These are phyloP conservation scores for Globia sparganii DNA, from an alignment of 2,888 invertebrate genomes.

Conservation along the genomic window DNA sequence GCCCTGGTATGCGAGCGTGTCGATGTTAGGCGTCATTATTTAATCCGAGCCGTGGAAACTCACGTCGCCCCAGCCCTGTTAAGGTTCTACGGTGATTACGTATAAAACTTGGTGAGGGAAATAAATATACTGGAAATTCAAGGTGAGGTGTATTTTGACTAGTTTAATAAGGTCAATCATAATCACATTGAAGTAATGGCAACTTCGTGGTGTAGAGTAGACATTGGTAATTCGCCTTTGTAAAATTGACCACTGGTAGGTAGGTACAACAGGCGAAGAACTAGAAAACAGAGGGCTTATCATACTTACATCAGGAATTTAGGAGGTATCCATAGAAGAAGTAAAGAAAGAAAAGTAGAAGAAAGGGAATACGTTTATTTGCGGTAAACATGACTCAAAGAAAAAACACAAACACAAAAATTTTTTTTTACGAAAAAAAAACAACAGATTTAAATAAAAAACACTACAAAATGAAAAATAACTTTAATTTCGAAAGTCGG, in stretches of 20 bases:
- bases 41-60: slow-evolving; percentile 95
- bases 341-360: not conserved
- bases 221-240: not conserved
- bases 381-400: not conserved
- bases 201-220: not conserved
- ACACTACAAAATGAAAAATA: too few species aligned
- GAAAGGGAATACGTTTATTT: not conserved
- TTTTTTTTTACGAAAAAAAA: too few species aligned
- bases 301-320: not conserved
- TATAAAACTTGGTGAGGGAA: slow-evolving; percentile 13
- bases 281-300: not conserved
- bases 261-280: not conserved
- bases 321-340: too few species aligned
- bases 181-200: not conserved
- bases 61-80: slow-evolving; percentile 96
- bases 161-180: not conserved
- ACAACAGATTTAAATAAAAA: too few species aligned
- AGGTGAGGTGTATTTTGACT: slow-evolving; percentile 11
- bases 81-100: slow-evolving; percentile 52
- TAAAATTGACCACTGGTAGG: not conserved
- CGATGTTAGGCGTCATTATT: slow-evolving; percentile 96
- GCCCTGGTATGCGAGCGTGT: slow-evolving; percentile 95
- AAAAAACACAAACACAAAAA: too few species aligned
- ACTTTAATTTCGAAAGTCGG: too few species aligned
- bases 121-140: slow-evolving; percentile 17